Percentiles rank a stretch among this genome's conserved stretches.
Conservation (phyloP, 2,113 vertebrate species). For the Oceanodroma tethys region DNA sequence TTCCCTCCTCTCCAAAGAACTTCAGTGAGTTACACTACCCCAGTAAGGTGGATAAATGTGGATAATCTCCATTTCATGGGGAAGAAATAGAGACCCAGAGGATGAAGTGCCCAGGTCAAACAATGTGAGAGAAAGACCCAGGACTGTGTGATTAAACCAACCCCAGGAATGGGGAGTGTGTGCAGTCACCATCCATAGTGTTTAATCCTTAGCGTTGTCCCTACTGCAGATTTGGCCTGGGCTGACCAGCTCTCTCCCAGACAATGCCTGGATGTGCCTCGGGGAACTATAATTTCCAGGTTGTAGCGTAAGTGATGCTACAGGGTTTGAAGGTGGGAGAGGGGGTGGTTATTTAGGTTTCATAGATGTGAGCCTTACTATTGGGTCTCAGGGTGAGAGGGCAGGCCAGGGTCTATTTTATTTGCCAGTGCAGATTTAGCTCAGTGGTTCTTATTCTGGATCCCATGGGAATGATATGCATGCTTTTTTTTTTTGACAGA, state of each 20-base stretch:
- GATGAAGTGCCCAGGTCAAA: neutral
- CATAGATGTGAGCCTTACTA: neutral
- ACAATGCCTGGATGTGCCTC: neutral
- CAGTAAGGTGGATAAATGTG: neutral
- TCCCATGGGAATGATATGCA: neutral
- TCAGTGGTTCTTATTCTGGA: neutral
- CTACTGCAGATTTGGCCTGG: neutral
- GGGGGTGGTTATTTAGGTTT: neutral
- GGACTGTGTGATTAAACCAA: neutral
- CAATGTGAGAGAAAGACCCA: neutral
- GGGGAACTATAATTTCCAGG: neutral
- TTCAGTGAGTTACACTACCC: neutral
- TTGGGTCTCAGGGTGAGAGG: fast-evolving
- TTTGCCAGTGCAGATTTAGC: neutral
- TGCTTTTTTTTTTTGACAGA: neutral
- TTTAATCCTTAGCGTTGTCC: neutral
- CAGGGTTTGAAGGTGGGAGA: neutral
- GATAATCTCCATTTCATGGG: neutral
- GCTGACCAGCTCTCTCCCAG: neutral
- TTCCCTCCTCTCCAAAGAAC: neutral
- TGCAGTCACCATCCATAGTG: fast-evolving
- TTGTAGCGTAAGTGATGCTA: fast-evolving
- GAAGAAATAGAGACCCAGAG: neutral
- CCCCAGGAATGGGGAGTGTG: too few species aligned
- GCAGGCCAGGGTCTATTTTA: neutral